Evolutionary conservation across 2,888 invertebrate species (phyloP).

Genomic region (Cantharis flavilabris): DNA sequence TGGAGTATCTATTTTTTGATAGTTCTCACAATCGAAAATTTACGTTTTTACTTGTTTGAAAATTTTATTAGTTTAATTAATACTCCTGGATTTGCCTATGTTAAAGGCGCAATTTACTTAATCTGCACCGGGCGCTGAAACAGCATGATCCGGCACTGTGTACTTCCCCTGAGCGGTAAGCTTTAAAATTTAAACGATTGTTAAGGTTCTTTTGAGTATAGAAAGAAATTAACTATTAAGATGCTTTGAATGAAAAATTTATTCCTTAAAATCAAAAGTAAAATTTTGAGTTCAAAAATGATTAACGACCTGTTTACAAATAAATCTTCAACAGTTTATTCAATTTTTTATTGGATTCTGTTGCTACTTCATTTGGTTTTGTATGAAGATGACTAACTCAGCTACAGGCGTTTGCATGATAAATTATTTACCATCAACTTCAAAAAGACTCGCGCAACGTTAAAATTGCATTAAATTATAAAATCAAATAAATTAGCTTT

Average conservation of each 20-base stretch:
- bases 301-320: slow-evolving; percentile 24
- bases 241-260: background rate
- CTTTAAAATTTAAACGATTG: too few relatives aligned
- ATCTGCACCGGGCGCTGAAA: too few relatives aligned
- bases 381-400: background rate
- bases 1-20: too few relatives aligned
- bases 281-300: slow-evolving; percentile 14
- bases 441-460: background rate
- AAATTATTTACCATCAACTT: slow-evolving; percentile 7
- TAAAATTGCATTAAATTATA: slow-evolving; percentile 1
- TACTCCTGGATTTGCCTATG: too few relatives aligned
- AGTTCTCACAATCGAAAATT: too few relatives aligned
- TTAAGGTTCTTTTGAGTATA: too few relatives aligned
- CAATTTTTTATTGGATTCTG: slow-evolving; percentile 7
- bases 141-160: too few relatives aligned
- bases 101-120: too few relatives aligned
- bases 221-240: too few relatives aligned
- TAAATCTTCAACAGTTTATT: slow-evolving; percentile 12
- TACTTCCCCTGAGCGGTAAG: too few relatives aligned
- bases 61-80: too few relatives aligned
- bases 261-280: slow-evolving; percentile 3
- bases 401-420: slow-evolving; percentile 16
- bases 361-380: slow-evolving; percentile 17
- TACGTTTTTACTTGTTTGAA: too few relatives aligned
- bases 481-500: slow-evolving; percentile 2